phyloP scores from a whole-genome alignment of 2,113 vertebrate species.

The Noctilio leporinus region DNA sequence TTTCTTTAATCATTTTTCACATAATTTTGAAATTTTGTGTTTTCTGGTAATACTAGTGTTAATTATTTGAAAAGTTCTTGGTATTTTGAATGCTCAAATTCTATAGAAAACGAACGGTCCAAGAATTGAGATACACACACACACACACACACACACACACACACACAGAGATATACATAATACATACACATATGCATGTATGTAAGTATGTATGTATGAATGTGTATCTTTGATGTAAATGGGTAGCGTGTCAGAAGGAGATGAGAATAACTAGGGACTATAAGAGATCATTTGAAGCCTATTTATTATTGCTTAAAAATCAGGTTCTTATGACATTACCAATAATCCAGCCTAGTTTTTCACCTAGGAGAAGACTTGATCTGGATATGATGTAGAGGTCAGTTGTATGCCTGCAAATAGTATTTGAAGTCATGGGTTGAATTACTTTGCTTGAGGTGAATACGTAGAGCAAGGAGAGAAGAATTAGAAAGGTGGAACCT shows the following conservation, averaged over 20 bases:
- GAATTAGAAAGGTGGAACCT: not conserved
- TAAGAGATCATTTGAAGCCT: not conserved
- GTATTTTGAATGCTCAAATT: conserved; percentile 17
- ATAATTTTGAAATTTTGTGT: not conserved
- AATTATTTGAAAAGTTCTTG: conserved; percentile 18
- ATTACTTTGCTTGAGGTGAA: not conserved
- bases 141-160: not conserved
- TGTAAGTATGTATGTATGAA: not conserved
- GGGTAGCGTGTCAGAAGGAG: not conserved
- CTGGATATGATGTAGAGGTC: not conserved
- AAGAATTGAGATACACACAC: not conserved
- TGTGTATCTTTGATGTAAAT: not conserved
- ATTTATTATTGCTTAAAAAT: conserved; percentile 1
- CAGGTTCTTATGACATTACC: not conserved
- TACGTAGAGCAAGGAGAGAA: not conserved
- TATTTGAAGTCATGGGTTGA: not conserved
- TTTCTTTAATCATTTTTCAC: conserved; percentile 6
- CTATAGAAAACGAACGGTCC: not conserved
- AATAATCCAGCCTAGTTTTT: not conserved
- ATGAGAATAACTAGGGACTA: not conserved
- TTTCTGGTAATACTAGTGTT: not conserved
- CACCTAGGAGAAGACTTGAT: not conserved
- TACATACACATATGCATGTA: too few relatives aligned
- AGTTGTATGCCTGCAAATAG: not conserved
- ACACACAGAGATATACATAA: not conserved